These are phyloP conservation scores for Crossaster papposus DNA, from an alignment of 53 echinoderm and acorn worm species.

Conservation along the genomic window DNA sequence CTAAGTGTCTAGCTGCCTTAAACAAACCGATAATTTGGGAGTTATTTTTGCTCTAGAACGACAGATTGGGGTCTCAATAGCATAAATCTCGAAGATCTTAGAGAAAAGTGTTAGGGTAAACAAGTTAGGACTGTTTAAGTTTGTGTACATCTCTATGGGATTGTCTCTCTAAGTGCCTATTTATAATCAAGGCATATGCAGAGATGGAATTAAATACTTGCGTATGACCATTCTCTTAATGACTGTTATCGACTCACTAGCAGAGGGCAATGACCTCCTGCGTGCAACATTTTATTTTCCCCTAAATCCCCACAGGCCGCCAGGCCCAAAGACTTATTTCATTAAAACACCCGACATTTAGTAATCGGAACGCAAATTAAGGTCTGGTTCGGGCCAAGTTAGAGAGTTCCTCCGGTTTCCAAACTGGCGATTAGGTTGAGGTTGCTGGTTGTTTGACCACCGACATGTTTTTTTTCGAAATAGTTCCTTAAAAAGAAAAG, in stretches of 20 bases:
- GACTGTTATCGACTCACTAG: background rate
- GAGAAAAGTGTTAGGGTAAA: too few species aligned
- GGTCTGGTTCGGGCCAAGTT: constrained; percentile 2
- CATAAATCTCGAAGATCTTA: too few species aligned
- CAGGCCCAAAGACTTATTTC: background rate
- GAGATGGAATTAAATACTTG: too few species aligned
- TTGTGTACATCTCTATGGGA: too few species aligned
- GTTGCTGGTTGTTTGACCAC: background rate
- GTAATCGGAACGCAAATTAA: constrained; percentile 27
- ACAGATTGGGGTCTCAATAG: too few species aligned
- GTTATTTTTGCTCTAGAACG: too few species aligned
- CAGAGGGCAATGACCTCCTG: background rate
- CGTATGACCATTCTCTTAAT: background rate
- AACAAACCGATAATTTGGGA: too few species aligned
- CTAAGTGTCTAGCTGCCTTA: too few species aligned
- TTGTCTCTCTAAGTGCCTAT: background rate
- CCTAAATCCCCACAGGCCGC: background rate
- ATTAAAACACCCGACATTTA: constrained; percentile 16
- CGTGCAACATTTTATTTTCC: background rate
- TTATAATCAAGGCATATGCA: too few species aligned
- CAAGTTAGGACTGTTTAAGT: too few species aligned
- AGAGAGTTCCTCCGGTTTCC: constrained; percentile 19
- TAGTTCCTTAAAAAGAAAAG: too few species aligned
- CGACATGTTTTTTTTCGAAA: background rate
- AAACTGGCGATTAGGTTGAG: constrained; percentile 4